Conservation (phyloP, 1,140 invertebrate species). For the Lucilia sericata region DNA sequence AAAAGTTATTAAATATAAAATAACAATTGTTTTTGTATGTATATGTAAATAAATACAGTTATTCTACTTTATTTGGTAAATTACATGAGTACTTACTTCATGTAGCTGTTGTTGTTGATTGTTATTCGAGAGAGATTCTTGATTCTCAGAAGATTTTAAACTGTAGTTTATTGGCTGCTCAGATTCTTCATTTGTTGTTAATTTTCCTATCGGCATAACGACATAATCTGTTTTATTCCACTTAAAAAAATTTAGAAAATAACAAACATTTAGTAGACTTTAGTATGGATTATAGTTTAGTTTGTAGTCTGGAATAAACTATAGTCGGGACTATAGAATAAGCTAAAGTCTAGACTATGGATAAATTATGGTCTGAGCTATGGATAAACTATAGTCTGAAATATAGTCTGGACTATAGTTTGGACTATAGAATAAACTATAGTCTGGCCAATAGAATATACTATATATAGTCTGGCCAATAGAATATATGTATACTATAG, state of each 20-base stretch:
- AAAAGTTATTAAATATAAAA: neutral
- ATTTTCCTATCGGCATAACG: neutral
- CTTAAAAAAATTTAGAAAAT: neutral
- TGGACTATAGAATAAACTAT: too few species aligned
- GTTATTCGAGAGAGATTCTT: neutral
- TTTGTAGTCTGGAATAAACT: too few species aligned
- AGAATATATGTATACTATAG: too few species aligned
- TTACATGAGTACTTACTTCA: neutral
- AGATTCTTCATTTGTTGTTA: neutral
- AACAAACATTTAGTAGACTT: too few species aligned
- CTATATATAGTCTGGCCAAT: too few species aligned
- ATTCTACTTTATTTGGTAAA: neutral
- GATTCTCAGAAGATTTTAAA: neutral
- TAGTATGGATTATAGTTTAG: too few species aligned
- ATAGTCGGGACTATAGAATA: too few species aligned
- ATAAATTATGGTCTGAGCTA: too few species aligned
- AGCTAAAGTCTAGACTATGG: too few species aligned
- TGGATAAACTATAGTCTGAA: too few species aligned
- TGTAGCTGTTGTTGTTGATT: neutral
- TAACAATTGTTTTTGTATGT: neutral
- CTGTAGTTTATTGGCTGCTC: slow-evolving; percentile 34
- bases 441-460: too few species aligned
- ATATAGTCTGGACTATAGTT: too few species aligned
- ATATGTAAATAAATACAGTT: neutral
- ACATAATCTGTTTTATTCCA: slow-evolving; percentile 29